Base-by-base conservation (phyloP, 2,888 invertebrate genomes). In the Tetanocera ferruginea region DNA sequence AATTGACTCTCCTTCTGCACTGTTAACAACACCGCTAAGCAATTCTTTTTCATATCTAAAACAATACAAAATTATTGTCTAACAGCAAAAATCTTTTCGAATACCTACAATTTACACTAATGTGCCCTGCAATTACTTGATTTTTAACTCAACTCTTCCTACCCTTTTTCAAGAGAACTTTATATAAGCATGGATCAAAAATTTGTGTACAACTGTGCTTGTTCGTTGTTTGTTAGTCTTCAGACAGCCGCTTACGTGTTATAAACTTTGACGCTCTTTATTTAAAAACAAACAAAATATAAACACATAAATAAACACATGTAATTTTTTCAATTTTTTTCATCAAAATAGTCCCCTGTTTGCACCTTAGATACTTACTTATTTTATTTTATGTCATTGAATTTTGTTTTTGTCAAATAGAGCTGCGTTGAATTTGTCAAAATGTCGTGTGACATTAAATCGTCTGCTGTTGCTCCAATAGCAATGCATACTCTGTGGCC, bases 381-480 rank as follows among this genome's bases (percentile, higher is more conserved):
- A 1, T 11, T 43, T 43, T 11, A 43, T 43, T 43, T 43, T 43
- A 43, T 43, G 11, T 43, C 14, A 14, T 43, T 43, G 1, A 43
- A 11, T 43, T 43, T 43, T 43, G 11, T 43, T 43, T 43, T 37
- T 43, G 11, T 43, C 57, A 34, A 51, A 51, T 66, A 51, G 11
- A 51, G n/a, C 64, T 31, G 19, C 52, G 51, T 49, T 64, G 34
- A 74, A 74, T 74, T 64, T 74, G 74, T 74, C 64, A 74, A 66
- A 67, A 74, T 64, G 64, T 49, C 51, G 64, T 64, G 51, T 64
- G 64, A 51, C 64, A 52, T 43, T 71, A 74, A 74, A 37, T 43
- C 49, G 3, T 17, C 28, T 0, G 11, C 31, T 19, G 9, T 23
- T 17, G 17, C 34, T 67, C 37, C 67, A 17, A 43, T 43, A 43